Evolutionary conservation across 2,797 vertebrate genomes (phyloP).

Genomic region (Hippoglossus hippoglossus): DNA sequence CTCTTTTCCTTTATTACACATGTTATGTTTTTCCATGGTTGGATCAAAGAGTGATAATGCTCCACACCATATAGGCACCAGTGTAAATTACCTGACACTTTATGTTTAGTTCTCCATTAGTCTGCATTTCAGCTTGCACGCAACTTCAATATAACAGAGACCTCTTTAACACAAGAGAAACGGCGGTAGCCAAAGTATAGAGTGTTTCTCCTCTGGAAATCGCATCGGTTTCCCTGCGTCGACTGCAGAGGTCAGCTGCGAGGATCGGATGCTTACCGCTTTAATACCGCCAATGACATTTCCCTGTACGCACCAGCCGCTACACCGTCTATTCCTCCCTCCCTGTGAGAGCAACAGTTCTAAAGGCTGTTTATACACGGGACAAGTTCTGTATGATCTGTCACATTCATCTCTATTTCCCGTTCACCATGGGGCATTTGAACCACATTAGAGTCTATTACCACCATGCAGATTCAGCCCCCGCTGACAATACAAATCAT

Average conservation of each 20-base stretch:
- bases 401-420: constrained; percentile 83
- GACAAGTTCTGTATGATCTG: constrained; percentile 65
- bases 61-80: constrained; percentile 52
- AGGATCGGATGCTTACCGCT: constrained; percentile 43
- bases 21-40: constrained; percentile 74
- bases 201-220: constrained; percentile 46
- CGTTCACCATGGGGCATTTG: constrained; percentile 80
- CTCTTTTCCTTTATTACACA: constrained; percentile 72
- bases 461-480: constrained; percentile 79
- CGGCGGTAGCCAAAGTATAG: constrained; percentile 11
- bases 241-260: constrained; percentile 55
- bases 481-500: constrained; percentile 82
- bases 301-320: constrained; percentile 18
- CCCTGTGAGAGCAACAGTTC: constrained; percentile 59
- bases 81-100: constrained; percentile 63
- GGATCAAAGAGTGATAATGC: constrained; percentile 79
- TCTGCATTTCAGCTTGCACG: constrained; percentile 35
- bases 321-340: constrained; percentile 33
- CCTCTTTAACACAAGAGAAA: constrained; percentile 44
- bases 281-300: constrained; percentile 50
- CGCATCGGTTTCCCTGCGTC: constrained; percentile 37
- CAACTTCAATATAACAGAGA: constrained; percentile 49
- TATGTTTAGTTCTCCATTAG: constrained; percentile 52
- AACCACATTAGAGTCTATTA: constrained; percentile 83
- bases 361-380: constrained; percentile 68